Evolutionary conservation across 2,797 vertebrate species (phyloP), one percentile per base, ranked within the genome.

Genomic region (Tragelaphus oryx): DNA sequence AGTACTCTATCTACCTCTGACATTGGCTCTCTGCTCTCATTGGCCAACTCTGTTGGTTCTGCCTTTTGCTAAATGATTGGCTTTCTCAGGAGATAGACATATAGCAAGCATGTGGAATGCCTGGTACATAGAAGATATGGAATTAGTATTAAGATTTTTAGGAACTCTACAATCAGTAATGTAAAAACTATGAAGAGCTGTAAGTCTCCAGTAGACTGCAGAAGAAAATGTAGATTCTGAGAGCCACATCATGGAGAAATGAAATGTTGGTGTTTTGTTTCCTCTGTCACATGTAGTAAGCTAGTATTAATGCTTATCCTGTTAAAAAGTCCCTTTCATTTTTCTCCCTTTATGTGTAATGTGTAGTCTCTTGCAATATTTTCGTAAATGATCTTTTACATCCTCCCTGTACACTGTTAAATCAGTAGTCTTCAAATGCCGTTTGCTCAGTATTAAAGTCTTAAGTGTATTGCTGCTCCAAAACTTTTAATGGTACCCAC

Each of bases 301-400:
- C 11, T 78, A 46, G 28, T 88, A 48, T 85, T 81, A 30, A 80
- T 94, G 22, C 16, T 92, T 79, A 12, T 52, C 60, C 33, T 74
- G 87, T 81, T 78, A 54, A 81, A 57, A 93, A 95, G 14, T 60
- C 8, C 16, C 10, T 75, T 89, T 87, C 14, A 30, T 91, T 90
- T 91, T 41, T 46, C 10, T 80, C 13, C 26, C 12, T 79, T 71
- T 79, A n/a, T 68, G 22, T 9, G 50, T 84, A 76, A 60, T 86
- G 62, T 18, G 7, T 68, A 41, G 52, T 94, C 12, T 89, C n/a
- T 86, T 89, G 37, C 2, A 74, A 0, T 93, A 24, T 85, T 93
- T 93, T 95, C 54, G 46, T 95, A 93, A 90, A 74, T 93, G 78
- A 44, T 85, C 3, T 93, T 94, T 62, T 92, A 41, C 82, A 54